Evolutionary conservation across 2,113 vertebrate genomes (phyloP), one percentile per base, ranked within the genome.

Genomic region (Heterocephalus glaber): DNA sequence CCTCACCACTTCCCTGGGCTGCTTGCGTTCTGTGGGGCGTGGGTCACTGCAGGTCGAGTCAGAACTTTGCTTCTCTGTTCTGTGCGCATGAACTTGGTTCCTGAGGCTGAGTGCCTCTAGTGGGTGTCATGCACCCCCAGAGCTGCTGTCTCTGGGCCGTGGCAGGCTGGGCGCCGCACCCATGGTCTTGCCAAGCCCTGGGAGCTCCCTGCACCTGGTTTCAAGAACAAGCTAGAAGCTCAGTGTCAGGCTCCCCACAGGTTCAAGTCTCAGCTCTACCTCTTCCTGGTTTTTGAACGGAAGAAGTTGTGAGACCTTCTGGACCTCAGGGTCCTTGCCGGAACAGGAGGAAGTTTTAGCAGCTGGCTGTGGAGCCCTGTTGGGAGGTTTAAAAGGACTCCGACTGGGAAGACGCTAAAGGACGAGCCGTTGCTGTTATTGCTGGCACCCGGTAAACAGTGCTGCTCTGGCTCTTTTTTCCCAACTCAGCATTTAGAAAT

Each of bases 1-100:
- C 70, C 17, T 66, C 41, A 28, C 56, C 58, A 2, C 66, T 38
- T 28, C 24, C n/a, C 35, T 58, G 68, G 7, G 0, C 33, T 47
- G 60, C 3, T 61, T n/a, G 10, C 3, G 0, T 20, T 16, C 35
- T 0, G 35, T 6, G 72, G 33, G 14, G 1, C 33, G 47, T 6
- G 81, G 35, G 11, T 5, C 33, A 22, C 44, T 1, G 16, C 24
- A 24, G 12, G 14, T 56, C 65, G 80, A 68, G 61, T 82, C 56
- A 61, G 56, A 77, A 54, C 4, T 0, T 26, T 19, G n/a, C 54
- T 60, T 47, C 60, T 86, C 38, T 13, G 11, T 58, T 54, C 66
- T 12, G 38, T 30, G 11, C 13, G 30, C 24, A 20, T n/a, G 86
- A 66, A 19, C 83, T 52, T 83, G 81, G 44, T 77, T n/a, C 11